These are phyloP conservation scores for Falco peregrinus DNA, from an alignment of 2,797 vertebrate genomes.

Conservation along the genomic window DNA sequence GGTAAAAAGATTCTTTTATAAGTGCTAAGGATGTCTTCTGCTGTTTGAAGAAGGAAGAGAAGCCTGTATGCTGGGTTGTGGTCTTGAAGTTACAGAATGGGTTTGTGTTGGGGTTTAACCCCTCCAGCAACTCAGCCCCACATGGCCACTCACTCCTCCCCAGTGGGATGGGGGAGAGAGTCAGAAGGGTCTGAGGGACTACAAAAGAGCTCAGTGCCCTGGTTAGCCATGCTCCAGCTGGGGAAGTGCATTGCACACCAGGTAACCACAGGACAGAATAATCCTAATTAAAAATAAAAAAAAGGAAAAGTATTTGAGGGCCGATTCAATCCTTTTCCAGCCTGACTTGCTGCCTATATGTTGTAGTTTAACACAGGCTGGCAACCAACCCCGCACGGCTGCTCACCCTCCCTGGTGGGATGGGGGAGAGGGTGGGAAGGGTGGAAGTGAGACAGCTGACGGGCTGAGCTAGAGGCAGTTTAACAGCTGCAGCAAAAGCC, in stretches of 20 bases:
- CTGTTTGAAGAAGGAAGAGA: background rate
- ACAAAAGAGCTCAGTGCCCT: background rate
- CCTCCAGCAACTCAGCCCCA: too few relatives aligned
- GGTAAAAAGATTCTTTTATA: background rate
- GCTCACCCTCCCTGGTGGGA: background rate
- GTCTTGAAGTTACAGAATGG: background rate
- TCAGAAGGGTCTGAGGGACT: background rate
- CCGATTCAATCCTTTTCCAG: background rate
- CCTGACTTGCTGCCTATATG: background rate
- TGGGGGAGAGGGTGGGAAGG: background rate
- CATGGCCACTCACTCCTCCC: too few relatives aligned
- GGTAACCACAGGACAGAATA: background rate
- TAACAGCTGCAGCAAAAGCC: too few relatives aligned
- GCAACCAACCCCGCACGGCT: background rate
- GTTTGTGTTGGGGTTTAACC: background rate
- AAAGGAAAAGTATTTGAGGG: background rate
- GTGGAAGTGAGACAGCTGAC: too few relatives aligned
- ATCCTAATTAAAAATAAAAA: background rate
- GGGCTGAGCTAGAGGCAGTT: too few relatives aligned
- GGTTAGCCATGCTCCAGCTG: background rate
- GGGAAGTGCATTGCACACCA: background rate
- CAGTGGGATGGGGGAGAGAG: too few relatives aligned
- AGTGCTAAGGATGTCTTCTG: background rate
- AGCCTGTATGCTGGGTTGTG: rapidly evolving
- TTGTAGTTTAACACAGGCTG: too few relatives aligned